Percentiles rank a stretch among this genome's conserved stretches.
Conservation (phyloP, 2,797 vertebrate genomes). For the Anguilla marmorata region DNA sequence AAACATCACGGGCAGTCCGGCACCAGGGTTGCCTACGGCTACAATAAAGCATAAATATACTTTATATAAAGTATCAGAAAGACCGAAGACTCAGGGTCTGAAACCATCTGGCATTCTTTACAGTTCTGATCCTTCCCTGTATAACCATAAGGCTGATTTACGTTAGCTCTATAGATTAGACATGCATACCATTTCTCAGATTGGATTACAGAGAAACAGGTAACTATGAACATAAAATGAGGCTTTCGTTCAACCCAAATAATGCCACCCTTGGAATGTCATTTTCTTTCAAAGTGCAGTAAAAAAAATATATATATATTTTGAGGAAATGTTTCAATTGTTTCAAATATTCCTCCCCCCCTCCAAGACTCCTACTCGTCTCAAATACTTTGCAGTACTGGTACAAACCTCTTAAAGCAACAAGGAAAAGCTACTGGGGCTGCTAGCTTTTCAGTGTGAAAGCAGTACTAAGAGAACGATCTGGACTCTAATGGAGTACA, state of each 20-base stretch:
- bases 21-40: no score
- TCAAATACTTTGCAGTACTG: neutral
- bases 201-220: neutral
- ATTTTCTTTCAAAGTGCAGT: neutral
- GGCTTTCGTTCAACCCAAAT: neutral
- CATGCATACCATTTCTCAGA: neutral
- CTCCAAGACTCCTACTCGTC: neutral
- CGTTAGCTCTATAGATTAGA: neutral
- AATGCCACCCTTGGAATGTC: neutral
- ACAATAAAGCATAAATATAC: no score
- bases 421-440: no score
- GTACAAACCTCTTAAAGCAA: neutral
- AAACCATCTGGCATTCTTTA: no score
- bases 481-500: no score
- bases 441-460: no score
- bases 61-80: no score
- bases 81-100: no score
- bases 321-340: neutral
- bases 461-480: no score
- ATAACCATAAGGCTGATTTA: neutral
- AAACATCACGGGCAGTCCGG: no score
- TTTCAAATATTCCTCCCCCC: neutral
- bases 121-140: no score
- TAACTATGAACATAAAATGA: neutral
- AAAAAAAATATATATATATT: neutral